Percentiles rank a stretch among this genome's conserved stretches.
Evolutionary conservation across 2,113 vertebrate species (phyloP).

Genomic region (Neoarius graeffei): DNA sequence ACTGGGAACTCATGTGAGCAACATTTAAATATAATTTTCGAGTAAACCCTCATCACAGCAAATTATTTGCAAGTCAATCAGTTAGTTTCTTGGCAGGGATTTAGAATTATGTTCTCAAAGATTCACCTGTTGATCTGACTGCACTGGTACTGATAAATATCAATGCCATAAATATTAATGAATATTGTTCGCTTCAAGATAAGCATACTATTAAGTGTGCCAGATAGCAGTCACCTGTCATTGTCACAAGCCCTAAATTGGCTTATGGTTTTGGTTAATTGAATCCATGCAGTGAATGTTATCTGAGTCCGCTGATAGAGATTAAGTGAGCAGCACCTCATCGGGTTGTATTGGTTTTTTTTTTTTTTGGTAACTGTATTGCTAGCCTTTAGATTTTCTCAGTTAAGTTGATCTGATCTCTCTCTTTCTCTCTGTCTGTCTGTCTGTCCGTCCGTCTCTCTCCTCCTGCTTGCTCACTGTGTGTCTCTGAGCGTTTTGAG

Average conservation of each 20-base stretch:
- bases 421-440: background rate
- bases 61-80: background rate
- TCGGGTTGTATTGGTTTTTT: background rate
- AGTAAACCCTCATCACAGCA: background rate
- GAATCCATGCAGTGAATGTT: background rate
- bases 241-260: constrained; percentile 3
- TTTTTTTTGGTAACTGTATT: constrained; percentile 1
- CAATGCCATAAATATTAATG: background rate
- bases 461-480: background rate
- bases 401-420: background rate
- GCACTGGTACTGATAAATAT: background rate
- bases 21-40: background rate
- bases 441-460: constrained; percentile 8
- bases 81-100: background rate
- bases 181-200: background rate
- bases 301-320: background rate
- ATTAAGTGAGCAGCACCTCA: background rate
- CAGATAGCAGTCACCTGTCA: background rate
- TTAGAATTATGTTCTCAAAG: background rate
- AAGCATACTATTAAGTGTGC: background rate
- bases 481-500: constrained; percentile 38
- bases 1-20: background rate
- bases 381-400: background rate
- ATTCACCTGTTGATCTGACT: background rate
- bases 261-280: background rate